phyloP scores from a whole-genome alignment of 2,888 invertebrate species.

The Dynastes tityus region DNA sequence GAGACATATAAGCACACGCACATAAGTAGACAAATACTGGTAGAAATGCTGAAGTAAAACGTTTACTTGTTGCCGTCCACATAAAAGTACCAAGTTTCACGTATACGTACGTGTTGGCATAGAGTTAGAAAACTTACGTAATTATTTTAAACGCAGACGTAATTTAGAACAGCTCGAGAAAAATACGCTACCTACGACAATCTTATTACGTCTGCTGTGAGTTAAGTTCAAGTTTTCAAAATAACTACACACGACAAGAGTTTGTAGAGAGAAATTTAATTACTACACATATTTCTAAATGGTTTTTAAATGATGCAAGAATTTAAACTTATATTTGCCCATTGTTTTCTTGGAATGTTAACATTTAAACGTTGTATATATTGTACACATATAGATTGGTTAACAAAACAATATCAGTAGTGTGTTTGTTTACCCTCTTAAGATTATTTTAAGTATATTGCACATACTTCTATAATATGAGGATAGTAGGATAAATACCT shows the following conservation, averaged over 20 bases:
- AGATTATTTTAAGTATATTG: too few species aligned
- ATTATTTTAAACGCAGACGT: slow-evolving; percentile 15
- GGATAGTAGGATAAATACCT: too few species aligned
- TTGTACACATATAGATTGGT: too few species aligned
- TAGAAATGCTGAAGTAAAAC: slow-evolving; percentile 13
- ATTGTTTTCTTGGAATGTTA: too few species aligned
- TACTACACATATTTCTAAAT: too few species aligned
- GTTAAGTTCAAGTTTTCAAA: background rate
- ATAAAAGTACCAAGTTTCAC: slow-evolving; percentile 28
- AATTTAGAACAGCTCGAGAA: slow-evolving; percentile 15
- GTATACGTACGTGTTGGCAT: background rate
- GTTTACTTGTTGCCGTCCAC: slow-evolving; percentile 21
- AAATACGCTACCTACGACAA: slow-evolving; percentile 6
- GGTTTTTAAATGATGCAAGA: too few species aligned
- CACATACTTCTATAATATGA: too few species aligned
- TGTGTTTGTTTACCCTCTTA: too few species aligned
- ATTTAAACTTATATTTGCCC: too few species aligned
- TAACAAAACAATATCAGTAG: too few species aligned
- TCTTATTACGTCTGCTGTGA: slow-evolving; percentile 4
- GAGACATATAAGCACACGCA: slow-evolving; percentile 10
- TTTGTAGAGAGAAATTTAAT: too few species aligned
- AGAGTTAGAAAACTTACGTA: slow-evolving; percentile 12
- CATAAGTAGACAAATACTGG: slow-evolving; percentile 8
- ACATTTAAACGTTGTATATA: too few species aligned
- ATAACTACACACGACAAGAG: background rate